Percentiles rank a stretch among this genome's conserved stretches.
These are phyloP conservation scores for Cepaea nemoralis DNA, from an alignment of 1,140 invertebrate species.

Conservation along the genomic window DNA sequence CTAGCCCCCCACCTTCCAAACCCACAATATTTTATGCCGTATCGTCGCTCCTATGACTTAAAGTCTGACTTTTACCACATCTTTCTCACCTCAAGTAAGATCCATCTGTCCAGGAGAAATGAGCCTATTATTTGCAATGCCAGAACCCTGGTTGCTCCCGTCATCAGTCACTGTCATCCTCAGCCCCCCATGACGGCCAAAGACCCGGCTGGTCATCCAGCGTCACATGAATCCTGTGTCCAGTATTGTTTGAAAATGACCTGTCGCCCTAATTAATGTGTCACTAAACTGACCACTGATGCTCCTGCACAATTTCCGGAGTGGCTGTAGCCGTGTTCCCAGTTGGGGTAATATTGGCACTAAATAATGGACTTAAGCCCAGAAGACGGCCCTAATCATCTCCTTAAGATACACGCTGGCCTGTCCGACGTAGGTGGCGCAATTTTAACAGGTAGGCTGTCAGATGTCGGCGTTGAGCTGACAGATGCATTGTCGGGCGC, in stretches of 20 bases:
- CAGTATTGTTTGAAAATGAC: background rate
- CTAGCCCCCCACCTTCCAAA: too few species aligned
- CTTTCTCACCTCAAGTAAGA: too few species aligned
- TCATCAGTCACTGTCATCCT: conserved; percentile 1
- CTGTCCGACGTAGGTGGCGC: background rate
- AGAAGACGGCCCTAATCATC: background rate
- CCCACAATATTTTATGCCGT: too few species aligned
- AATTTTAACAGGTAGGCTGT: background rate
- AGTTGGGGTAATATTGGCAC: background rate
- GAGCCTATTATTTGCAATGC: background rate
- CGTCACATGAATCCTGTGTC: background rate
- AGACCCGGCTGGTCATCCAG: background rate
- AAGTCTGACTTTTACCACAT: too few species aligned
- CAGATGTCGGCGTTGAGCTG: background rate
- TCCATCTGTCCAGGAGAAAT: background rate
- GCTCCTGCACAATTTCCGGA: background rate
- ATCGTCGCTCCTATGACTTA: too few species aligned
- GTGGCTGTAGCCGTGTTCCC: background rate
- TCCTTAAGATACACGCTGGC: background rate
- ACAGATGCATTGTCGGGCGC: background rate
- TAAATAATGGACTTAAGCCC: background rate
- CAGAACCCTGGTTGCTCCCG: background rate
- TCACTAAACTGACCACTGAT: background rate
- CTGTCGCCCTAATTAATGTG: background rate
- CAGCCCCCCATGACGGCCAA: background rate